Base-by-base conservation (phyloP, 2,797 vertebrate species). In the Eidolon dupreanum region DNA sequence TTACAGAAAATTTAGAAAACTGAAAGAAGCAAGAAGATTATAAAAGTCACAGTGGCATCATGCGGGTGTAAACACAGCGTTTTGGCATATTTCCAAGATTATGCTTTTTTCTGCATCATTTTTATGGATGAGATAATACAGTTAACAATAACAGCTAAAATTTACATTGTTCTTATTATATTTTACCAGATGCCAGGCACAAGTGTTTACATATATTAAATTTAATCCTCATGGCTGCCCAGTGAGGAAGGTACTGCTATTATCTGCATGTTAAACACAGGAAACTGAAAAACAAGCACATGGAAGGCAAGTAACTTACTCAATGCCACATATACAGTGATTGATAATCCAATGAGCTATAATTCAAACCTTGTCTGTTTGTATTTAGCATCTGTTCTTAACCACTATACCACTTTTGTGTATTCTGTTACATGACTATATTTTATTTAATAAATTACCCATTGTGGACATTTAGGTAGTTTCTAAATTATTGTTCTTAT, bases 261-360 rank as follows among this genome's bases (percentile, higher is more conserved):
- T 86, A 31, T 81, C 33, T 95, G 96, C 88, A 95, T 93, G 89
- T 96, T 93, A 73, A 74, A 89, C 28, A 43, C n/a, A 87, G 71
- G 63, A 96, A 96, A 92, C 0, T 0, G 10, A 98, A 61, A 49
- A 15, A 49, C 15, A 49, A 49, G 24, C 22, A 85, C 75, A 31
- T 3, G 43, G 55, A 65, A 65, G 19, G 51, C 22, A n/a, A 83
- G 92, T 63, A 83, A 41, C 55, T 61, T 59, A 70, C 31, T 33
- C 33, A 92, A 59, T 91, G 88, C 16, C 3, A n/a, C 1, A 7
- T 26, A 84, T 71, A 12, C 85, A 83, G 61, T 82, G 51, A 49
- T 3, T 43, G 3, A 24, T 22, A 22, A 61, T 31, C 15, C 28
- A 31, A 61, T 15, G 53, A 92, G 12, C 26, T 86, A 22, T 84